A percentile compares a stretch with the other conserved stretches of the same genome.
Evolutionary conservation across 2,113 vertebrate genomes (phyloP).

Genomic region (Herpailurus yagouaroundi): DNA sequence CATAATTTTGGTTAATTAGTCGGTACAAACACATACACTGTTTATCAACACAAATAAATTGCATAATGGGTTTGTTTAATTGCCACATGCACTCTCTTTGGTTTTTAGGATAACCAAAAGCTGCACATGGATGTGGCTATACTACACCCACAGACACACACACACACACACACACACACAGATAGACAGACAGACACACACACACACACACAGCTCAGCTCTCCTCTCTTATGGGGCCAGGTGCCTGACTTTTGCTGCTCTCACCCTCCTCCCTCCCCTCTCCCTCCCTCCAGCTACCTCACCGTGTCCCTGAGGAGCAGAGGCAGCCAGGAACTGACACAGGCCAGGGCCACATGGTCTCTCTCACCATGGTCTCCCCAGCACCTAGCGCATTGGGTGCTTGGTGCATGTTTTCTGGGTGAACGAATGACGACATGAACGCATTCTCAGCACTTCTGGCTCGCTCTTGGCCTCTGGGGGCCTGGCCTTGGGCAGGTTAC

Average conservation of each 20-base stretch:
- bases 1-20: neutral
- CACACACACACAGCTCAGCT: neutral
- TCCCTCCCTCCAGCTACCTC: no score
- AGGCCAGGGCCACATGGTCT: neutral
- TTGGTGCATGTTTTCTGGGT: neutral
- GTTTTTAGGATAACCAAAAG: neutral
- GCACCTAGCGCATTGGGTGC: neutral
- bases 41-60: constrained; percentile 6
- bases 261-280: neutral
- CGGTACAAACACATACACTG: neutral
- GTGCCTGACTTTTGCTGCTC: neutral
- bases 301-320: neutral
- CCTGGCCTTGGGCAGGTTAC: neutral
- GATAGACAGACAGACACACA: neutral
- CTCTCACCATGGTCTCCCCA: neutral
- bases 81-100: neutral
- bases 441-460: no score
- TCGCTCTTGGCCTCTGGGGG: neutral
- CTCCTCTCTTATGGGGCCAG: neutral
- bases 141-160: neutral
- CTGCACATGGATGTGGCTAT: neutral
- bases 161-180: neutral
- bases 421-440: neutral
- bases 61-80: neutral
- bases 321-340: neutral